phyloP scores from a whole-genome alignment of 2,113 vertebrate genomes.

The Amphiprion ocellaris region DNA sequence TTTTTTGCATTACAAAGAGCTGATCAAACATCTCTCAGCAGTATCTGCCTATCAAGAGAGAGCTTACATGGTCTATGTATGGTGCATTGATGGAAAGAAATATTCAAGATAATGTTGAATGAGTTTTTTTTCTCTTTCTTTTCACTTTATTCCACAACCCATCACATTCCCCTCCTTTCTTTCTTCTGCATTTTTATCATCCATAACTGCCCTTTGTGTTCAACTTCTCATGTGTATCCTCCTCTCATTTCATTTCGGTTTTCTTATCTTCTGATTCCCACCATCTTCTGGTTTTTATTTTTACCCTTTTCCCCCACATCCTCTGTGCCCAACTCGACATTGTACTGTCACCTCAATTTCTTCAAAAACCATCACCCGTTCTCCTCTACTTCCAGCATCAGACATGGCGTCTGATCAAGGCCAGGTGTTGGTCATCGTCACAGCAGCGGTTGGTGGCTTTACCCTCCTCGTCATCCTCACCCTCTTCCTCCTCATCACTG shows the following conservation, averaged over 20 bases:
- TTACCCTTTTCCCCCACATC: neutral
- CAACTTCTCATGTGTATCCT: neutral
- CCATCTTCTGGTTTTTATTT: neutral
- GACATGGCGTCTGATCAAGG: conserved; percentile 94
- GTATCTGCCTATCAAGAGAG: conserved; percentile 44
- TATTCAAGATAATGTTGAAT: conserved; percentile 39
- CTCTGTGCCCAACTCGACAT: neutral
- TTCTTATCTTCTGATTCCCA: neutral
- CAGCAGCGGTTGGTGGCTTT: conserved; percentile 94
- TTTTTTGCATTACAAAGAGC: conserved; percentile 63
- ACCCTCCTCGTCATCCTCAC: conserved; percentile 96
- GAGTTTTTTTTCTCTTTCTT: conserved; percentile 15
- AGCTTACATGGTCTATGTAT: conserved; percentile 8
- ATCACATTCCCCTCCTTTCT: conserved; percentile 7
- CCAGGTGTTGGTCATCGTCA: conserved; percentile 95
- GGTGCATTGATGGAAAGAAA: conserved; percentile 28
- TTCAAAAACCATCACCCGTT: neutral
- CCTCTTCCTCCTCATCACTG: conserved; percentile 96
- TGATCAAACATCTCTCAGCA: conserved; percentile 62
- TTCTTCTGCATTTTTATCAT: conserved; percentile 8
- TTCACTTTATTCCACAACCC: neutral
- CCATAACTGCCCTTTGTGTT: neutral
- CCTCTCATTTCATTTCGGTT: neutral
- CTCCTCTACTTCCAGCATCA: conserved; percentile 86
- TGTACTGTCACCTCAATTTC: neutral